A percentile compares a stretch with the other conserved stretches of the same genome.
These are phyloP conservation scores for Leptonema lineaticorne DNA, from an alignment of 1,140 invertebrate species.

Conservation along the genomic window DNA sequence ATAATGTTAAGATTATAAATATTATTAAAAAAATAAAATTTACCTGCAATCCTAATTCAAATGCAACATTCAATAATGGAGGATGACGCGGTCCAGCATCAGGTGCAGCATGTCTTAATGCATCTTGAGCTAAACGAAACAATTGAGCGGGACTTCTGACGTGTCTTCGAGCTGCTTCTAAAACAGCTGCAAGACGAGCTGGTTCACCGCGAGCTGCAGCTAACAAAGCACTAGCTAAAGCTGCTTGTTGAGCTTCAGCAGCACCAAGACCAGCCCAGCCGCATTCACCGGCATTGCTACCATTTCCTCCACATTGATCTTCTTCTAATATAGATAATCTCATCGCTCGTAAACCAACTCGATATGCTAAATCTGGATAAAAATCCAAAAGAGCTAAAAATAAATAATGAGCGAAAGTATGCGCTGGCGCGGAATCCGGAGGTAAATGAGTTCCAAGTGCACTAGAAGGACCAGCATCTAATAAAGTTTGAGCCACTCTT, in stretches of 20 bases:
- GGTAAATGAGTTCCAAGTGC: conserved; percentile 74
- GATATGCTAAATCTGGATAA: conserved; percentile 76
- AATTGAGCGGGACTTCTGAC: conserved; percentile 82
- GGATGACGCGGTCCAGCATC: conserved; percentile 70
- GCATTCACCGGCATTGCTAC: conserved; percentile 51
- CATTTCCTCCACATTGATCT: conserved; percentile 63
- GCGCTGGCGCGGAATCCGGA: conserved; percentile 77
- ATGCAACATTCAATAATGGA: conserved; percentile 73
- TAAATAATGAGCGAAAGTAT: conserved; percentile 78
- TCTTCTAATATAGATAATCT: conserved; percentile 77
- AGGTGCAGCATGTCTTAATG: conserved; percentile 77
- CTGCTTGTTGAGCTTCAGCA: conserved; percentile 80
- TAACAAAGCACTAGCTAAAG: conserved; percentile 76
- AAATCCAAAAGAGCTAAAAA: conserved; percentile 73
- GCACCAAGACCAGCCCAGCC: conserved; percentile 61
- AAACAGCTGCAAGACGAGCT: conserved; percentile 66
- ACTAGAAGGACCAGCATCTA: conserved; percentile 73
- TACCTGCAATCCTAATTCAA: conserved; percentile 79
- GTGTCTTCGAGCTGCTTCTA: conserved; percentile 76
- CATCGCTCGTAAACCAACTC: conserved; percentile 64
- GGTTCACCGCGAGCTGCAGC: conserved; percentile 73
- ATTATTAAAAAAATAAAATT: conserved; percentile 18
- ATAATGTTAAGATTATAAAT: conserved; percentile 24
- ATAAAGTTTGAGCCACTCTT: conserved; percentile 61
- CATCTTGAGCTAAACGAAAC: conserved; percentile 82